Evolutionary conservation across 2,113 vertebrate genomes (phyloP).

Genomic region (Lophius piscatorius): DNA sequence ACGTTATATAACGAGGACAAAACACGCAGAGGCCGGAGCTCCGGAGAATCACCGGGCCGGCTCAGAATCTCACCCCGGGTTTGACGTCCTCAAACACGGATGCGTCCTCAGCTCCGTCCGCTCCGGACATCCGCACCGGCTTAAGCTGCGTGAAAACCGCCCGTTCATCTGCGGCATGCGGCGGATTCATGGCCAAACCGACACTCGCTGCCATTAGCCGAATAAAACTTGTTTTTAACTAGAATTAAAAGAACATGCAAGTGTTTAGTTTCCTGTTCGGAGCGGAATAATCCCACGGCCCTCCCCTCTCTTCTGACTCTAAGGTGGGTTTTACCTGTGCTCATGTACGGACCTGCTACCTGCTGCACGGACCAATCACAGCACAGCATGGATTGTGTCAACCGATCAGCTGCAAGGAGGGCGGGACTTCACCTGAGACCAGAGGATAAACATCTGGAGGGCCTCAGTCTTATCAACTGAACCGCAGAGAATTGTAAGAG

Average conservation of each 20-base stretch:
- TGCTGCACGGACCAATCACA: slow-evolving; percentile 46
- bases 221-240: not conserved
- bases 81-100: slow-evolving; percentile 92
- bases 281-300: slow-evolving; percentile 53
- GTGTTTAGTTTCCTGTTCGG: slow-evolving; percentile 44
- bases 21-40: slow-evolving; percentile 5
- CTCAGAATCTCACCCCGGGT: slow-evolving; percentile 68
- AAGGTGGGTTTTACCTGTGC: slow-evolving; percentile 83
- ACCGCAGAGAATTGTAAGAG: too few species aligned
- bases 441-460: too few species aligned
- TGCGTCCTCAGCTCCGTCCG: slow-evolving; percentile 81
- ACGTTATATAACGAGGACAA: too few species aligned
- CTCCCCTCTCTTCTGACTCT: slow-evolving; percentile 60
- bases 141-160: slow-evolving; percentile 86
- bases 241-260: not conserved
- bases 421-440: slow-evolving; percentile 14
- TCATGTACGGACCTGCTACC: slow-evolving; percentile 73
- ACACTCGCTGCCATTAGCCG: slow-evolving; percentile 81
- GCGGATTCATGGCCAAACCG: slow-evolving; percentile 79
- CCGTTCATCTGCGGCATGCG: slow-evolving; percentile 79
- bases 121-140: slow-evolving; percentile 84
- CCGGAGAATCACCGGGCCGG: slow-evolving; percentile 6
- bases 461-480: too few species aligned
- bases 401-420: slow-evolving; percentile 9
- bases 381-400: too few species aligned